Percentiles rank a stretch among this genome's conserved stretches.
Conservation (phyloP, 2,113 vertebrate genomes). For the Tetrao urogallus region DNA sequence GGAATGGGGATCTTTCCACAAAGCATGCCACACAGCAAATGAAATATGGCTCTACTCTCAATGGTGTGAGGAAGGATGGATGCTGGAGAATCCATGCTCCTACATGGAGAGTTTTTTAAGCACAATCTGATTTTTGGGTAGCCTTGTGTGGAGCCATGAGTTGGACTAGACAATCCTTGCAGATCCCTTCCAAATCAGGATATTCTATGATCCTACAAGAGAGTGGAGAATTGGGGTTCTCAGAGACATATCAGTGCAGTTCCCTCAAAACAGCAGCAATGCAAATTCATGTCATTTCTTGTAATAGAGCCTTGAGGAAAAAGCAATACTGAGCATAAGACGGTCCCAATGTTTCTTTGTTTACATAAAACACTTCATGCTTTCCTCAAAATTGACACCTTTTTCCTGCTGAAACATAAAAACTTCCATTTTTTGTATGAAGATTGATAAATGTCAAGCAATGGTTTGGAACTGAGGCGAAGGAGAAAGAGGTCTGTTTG, state of each 20-base stretch:
- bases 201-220: too few species aligned
- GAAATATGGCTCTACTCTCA: background rate
- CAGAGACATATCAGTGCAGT: background rate
- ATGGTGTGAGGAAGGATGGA: background rate
- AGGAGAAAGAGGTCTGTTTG: background rate
- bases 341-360: rapidly evolving
- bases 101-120: background rate
- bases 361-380: rapidly evolving
- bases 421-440: background rate
- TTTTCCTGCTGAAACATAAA: background rate
- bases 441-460: constrained; percentile 12
- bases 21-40: too few species aligned
- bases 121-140: too few species aligned
- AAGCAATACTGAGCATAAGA: rapidly evolving
- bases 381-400: background rate
- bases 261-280: background rate
- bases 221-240: background rate
- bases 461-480: background rate
- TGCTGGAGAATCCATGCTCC: background rate
- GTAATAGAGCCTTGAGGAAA: background rate
- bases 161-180: too few species aligned
- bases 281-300: background rate
- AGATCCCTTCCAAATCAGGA: too few species aligned
- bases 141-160: too few species aligned
- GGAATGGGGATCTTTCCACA: too few species aligned